phyloP scores from a whole-genome alignment of 2,113 vertebrate species.

The Rhynchopsitta pachyrhyncha region DNA sequence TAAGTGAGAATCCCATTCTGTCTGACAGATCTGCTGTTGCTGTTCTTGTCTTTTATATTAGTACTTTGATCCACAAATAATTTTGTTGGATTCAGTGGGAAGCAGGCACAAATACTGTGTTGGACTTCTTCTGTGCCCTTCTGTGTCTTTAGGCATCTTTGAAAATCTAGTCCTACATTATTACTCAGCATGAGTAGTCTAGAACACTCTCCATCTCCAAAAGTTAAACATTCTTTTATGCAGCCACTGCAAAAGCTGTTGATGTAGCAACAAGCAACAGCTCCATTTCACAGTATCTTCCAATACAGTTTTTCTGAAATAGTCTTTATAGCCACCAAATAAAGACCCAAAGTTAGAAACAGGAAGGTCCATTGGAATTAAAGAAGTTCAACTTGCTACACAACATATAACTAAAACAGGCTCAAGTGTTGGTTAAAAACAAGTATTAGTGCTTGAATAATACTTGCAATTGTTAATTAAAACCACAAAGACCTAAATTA shows the following conservation, averaged over 20 bases:
- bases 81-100: neutral
- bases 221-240: neutral
- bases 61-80: neutral
- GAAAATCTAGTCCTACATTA: neutral
- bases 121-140: neutral
- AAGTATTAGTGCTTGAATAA: constrained; percentile 1
- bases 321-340: neutral
- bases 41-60: neutral
- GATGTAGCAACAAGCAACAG: neutral
- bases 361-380: neutral
- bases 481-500: neutral
- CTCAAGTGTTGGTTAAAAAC: constrained; percentile 1
- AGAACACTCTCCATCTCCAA: neutral
- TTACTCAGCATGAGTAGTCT: neutral
- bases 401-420: neutral
- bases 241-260: neutral
- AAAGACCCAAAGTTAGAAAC: neutral
- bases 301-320: neutral
- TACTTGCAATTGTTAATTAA: constrained; percentile 27
- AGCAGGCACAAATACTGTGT: neutral
- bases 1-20: neutral
- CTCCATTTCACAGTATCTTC: neutral
- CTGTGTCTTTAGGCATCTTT: neutral
- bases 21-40: neutral
- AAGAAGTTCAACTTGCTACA: neutral